Conservation (phyloP, 1,140 invertebrate genomes). For the Thaumetopoea pityocampa region DNA sequence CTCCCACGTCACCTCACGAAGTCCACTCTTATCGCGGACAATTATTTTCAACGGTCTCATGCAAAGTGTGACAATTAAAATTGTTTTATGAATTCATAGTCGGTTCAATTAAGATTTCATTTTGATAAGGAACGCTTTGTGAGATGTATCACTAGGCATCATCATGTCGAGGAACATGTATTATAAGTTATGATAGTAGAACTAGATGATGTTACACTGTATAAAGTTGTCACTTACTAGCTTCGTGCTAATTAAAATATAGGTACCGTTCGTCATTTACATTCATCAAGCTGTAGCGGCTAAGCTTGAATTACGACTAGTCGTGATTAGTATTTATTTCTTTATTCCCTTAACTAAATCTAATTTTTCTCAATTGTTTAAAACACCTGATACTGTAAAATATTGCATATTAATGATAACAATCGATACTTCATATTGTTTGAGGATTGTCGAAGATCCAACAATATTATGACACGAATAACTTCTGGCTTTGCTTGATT, state of each 20-base stretch:
- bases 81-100: conserved; percentile 56
- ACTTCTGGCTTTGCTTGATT: no score
- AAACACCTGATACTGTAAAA: no score
- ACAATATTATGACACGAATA: no score
- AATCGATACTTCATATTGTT: no score
- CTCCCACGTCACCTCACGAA: conserved; percentile 42
- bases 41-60: conserved; percentile 55
- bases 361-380: no score
- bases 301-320: no score
- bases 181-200: conserved; percentile 31
- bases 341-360: no score
- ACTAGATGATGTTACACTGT: conserved; percentile 4
- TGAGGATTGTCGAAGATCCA: no score
- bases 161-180: conserved; percentile 27
- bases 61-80: conserved; percentile 60
- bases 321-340: no score
- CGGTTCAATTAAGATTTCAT: conserved; percentile 59
- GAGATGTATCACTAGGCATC: conserved; percentile 42
- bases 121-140: conserved; percentile 52
- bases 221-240: conserved; percentile 4
- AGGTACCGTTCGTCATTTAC: no score
- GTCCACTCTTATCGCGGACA: conserved; percentile 37
- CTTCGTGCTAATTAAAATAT: neutral
- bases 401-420: no score
- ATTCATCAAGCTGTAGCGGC: no score